Conservation (phyloP, 2,888 invertebrate species). For the Chrysolina haemoptera region DNA sequence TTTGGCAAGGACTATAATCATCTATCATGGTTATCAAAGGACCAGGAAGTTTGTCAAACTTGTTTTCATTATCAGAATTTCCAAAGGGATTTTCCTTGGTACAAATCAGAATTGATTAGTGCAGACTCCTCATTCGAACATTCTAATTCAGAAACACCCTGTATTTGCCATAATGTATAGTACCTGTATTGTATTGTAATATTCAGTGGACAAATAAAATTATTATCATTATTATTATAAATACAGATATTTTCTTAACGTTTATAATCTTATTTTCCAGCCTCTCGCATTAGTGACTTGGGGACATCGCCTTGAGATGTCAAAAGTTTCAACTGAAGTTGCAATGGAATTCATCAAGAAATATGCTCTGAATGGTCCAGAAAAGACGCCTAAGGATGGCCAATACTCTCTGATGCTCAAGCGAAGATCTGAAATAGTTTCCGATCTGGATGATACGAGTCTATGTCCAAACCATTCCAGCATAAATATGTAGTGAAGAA, state of each 20-base stretch:
- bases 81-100: too few species aligned
- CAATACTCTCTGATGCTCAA: conserved; percentile 71
- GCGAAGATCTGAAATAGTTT: conserved; percentile 68
- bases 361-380: conserved; percentile 76
- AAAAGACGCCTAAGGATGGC: conserved; percentile 72
- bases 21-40: too few species aligned
- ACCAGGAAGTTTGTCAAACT: too few species aligned
- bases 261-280: conserved; percentile 69
- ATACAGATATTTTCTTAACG: background rate
- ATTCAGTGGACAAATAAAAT: too few species aligned
- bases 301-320: conserved; percentile 82
- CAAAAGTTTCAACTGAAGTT: conserved; percentile 74
- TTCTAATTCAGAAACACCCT: too few species aligned
- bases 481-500: conserved; percentile 46
- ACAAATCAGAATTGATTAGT: too few species aligned
- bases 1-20: too few species aligned
- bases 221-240: too few species aligned
- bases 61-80: too few species aligned
- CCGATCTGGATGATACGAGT: conserved; percentile 67
- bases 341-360: conserved; percentile 77
- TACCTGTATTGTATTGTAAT: too few species aligned
- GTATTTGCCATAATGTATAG: too few species aligned
- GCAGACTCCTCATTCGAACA: too few species aligned
- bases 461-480: conserved; percentile 67
- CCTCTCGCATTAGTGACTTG: conserved; percentile 83